Evolutionary conservation across 2,797 vertebrate genomes (phyloP), one percentile per base, ranked within the genome.

Genomic region (Thalassophryne amazonica): DNA sequence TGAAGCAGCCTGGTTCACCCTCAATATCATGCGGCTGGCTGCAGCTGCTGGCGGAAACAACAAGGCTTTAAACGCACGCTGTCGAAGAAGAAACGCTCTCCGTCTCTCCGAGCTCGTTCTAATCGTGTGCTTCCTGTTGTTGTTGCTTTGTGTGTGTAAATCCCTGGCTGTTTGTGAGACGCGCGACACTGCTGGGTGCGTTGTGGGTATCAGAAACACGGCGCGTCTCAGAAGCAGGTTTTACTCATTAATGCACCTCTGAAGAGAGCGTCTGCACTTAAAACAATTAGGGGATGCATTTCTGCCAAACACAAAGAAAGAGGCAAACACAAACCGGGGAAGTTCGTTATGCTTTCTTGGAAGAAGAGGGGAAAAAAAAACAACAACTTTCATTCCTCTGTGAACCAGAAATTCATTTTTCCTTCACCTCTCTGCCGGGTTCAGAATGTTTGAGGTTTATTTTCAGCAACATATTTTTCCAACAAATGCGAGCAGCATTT

Each of bases 21-120:
- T 70, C 69, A 29, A 60, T 76, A 84, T 85, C 86, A 81, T 89
- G 82, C 69, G 58, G 80, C 80, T 61, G 79, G 83, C 86, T 86
- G 75, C 88, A 76, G 86, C 89, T 87, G 51, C 67, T 20, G 85
- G 88, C 84, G 66, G 89, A 84, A 86, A 88, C 88, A 88, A 85
- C 84, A 78, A 72, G 75, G 69, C 81, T 87, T 84, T 85, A 86
- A 88, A 89, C 34, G 60, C 77, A 61, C 46, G 40, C 79, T 81
- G 72, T 83, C 74, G 48, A 79, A 83, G 81, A 84, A 83, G 71
- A 81, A 73, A 74, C 68, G 22, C 70, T 76, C 9, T 64, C 47
- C 67, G 62, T 78, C 60, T 81, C 75, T 77, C 60, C 13, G 66
- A 77, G 78, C 75, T 80, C 76, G 10, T 73, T 83, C 62, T 79